Conservation (phyloP, 2,797 vertebrate genomes). For the Falco biarmicus region DNA sequence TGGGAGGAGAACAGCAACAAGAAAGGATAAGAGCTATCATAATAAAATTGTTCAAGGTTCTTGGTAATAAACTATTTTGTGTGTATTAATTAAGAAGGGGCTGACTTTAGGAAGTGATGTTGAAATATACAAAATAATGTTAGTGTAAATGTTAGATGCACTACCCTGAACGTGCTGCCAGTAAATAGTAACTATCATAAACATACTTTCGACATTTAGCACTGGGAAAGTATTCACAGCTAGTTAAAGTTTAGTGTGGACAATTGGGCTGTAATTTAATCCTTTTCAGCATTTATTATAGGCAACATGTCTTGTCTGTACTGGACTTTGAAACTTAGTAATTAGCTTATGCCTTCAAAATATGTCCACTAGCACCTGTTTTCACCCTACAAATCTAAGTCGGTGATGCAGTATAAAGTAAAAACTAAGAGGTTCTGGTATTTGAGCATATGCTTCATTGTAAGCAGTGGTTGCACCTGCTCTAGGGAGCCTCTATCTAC, state of each 20-base stretch:
- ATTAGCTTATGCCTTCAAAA: background rate
- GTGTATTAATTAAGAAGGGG: background rate
- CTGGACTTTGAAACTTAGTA: background rate
- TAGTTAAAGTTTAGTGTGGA: background rate
- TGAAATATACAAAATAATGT: background rate
- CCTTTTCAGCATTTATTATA: background rate
- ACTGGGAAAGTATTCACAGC: background rate
- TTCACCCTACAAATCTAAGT: background rate
- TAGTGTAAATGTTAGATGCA: background rate
- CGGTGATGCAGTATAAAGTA: background rate
- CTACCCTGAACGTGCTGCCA: background rate
- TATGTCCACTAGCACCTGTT: background rate
- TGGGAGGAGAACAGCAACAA: background rate
- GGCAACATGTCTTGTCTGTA: background rate
- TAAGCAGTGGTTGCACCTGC: background rate
- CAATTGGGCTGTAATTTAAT: background rate
- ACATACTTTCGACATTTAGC: background rate
- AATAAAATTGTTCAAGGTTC: background rate
- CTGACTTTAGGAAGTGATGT: background rate
- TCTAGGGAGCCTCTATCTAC: background rate
- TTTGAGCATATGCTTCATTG: background rate
- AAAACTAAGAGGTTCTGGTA: background rate
- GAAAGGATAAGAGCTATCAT: background rate
- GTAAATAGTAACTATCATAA: background rate
- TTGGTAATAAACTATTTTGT: background rate